Evolutionary conservation across 2,888 invertebrate species (phyloP).

Genomic region (Nymphalis c-album): DNA sequence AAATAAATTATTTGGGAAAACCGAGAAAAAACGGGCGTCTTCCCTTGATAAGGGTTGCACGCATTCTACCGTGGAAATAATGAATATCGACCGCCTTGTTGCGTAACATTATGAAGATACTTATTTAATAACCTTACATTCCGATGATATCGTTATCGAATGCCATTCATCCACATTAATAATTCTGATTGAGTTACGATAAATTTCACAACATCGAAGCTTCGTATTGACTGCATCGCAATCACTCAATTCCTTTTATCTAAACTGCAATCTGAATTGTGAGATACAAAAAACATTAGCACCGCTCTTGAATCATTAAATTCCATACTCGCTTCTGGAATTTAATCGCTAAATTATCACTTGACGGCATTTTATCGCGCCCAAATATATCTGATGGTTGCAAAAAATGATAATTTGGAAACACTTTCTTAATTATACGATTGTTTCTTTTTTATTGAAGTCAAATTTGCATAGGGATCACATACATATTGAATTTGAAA

Average conservation of each 20-base stretch:
- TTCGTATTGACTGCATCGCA: conserved; percentile 41
- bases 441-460: not conserved
- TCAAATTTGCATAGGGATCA: not conserved
- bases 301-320: conserved; percentile 37
- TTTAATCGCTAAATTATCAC: conserved; percentile 42
- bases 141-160: not conserved
- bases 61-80: conserved; percentile 67
- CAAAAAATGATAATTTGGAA: conserved; percentile 26
- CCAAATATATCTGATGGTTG: conserved; percentile 39
- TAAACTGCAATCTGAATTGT: conserved; percentile 41
- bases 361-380: conserved; percentile 35
- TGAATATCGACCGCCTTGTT: conserved; percentile 69
- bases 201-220: conserved; percentile 38
- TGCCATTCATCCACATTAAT: conserved; percentile 23
- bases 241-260: conserved; percentile 43
- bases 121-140: conserved; percentile 15
- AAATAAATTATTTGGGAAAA: conserved; percentile 82
- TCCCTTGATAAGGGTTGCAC: conserved; percentile 80
- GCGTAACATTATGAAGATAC: conserved; percentile 35
- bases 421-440: conserved; percentile 15
- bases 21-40: conserved; percentile 81
- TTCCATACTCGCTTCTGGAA: conserved; percentile 38
- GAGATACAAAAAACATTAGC: conserved; percentile 32
- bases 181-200: conserved; percentile 41
- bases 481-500: too few relatives aligned